These are phyloP conservation scores for Andrena chrysosceles DNA, from an alignment of 2,888 invertebrate genomes.

Conservation along the genomic window DNA sequence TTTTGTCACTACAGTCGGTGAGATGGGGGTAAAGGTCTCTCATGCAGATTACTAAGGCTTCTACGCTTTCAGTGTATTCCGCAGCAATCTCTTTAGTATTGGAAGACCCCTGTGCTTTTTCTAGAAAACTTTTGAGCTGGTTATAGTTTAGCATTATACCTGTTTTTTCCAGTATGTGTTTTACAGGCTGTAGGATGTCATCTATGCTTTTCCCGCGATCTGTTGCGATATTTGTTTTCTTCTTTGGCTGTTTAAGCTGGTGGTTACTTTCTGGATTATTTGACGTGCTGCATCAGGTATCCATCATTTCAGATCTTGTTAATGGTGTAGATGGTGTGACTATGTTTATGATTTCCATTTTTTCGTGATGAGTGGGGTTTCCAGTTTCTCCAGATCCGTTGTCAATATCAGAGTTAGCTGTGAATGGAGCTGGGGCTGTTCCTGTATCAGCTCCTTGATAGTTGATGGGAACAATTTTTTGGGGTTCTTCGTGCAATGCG, in stretches of 20 bases:
- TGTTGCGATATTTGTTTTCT: not conserved
- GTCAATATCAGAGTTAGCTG: not conserved
- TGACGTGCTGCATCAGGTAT: not conserved
- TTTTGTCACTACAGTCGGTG: not conserved
- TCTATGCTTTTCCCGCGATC: not conserved
- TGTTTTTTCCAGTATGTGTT: not conserved
- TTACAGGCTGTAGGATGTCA: not conserved
- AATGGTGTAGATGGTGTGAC: not conserved
- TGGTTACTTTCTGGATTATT: not conserved
- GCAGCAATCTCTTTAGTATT: not conserved
- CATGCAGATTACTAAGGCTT: not conserved
- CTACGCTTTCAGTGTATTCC: not conserved
- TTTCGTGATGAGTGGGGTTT: not conserved
- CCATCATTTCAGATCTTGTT: not conserved
- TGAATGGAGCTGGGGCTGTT: not conserved
- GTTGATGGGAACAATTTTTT: not conserved
- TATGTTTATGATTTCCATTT: not conserved
- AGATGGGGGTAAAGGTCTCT: not conserved
- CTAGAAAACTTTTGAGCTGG: constrained; percentile 6
- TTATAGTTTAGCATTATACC: not conserved
- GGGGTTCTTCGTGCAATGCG: not conserved
- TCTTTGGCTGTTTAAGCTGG: not conserved
- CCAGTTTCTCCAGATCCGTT: not conserved
- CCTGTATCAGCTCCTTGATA: not conserved
- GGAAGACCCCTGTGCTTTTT: not conserved